Percentiles rank a stretch among this genome's conserved stretches.
Conservation (phyloP, 2,797 vertebrate species). For the Aldrovandia affinis region DNA sequence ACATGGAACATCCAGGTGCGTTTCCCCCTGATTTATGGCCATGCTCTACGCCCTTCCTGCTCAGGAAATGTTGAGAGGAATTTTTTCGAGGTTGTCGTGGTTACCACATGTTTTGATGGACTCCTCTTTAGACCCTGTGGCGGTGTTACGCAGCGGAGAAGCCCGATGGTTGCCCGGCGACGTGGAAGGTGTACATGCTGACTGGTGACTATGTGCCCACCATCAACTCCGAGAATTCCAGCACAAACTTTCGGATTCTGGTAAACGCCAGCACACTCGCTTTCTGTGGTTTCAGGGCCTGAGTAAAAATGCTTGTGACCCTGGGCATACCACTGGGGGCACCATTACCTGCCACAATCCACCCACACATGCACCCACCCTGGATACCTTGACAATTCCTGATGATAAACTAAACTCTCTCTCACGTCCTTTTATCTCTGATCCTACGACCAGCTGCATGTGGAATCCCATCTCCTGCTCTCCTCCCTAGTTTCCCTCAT, state of each 20-base stretch:
- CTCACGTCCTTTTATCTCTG: too few species aligned
- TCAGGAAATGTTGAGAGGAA: background rate
- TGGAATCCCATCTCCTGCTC: too few species aligned
- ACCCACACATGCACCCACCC: too few species aligned
- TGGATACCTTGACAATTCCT: too few species aligned
- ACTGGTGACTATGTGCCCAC: slow-evolving; percentile 63
- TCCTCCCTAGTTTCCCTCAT: too few species aligned
- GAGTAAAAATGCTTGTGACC: too few species aligned
- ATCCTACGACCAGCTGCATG: too few species aligned
- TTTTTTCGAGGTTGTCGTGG: background rate
- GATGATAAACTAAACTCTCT: too few species aligned
- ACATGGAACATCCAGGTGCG: background rate
- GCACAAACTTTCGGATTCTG: slow-evolving; percentile 74
- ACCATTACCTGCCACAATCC: too few species aligned
- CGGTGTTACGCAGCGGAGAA: slow-evolving; percentile 88
- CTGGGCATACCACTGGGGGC: too few species aligned
- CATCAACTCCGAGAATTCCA: slow-evolving; percentile 66
- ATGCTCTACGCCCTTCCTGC: background rate
- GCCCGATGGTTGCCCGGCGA: slow-evolving; percentile 72
- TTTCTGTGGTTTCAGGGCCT: background rate
- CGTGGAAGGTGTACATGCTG: slow-evolving; percentile 86
- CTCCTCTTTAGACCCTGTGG: slow-evolving; percentile 80
- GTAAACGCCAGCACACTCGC: slow-evolving; percentile 56
- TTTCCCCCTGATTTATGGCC: background rate
- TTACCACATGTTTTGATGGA: background rate